A percentile compares a stretch with the other conserved stretches of the same genome.
phyloP scores from a whole-genome alignment of 37 sponge, comb jelly and placozoan species.

The Diacarnus erythraeanus region DNA sequence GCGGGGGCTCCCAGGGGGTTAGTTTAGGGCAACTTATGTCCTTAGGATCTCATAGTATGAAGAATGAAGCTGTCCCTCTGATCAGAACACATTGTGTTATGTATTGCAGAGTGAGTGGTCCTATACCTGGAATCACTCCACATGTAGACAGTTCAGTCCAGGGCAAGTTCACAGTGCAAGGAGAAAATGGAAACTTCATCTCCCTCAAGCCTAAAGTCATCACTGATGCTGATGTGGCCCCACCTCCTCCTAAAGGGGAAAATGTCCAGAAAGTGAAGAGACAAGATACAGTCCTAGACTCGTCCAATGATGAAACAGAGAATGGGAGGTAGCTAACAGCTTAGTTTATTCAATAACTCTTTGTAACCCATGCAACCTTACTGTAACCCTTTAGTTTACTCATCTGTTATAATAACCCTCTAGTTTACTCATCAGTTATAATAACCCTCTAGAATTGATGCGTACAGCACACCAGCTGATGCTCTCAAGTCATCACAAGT shows the following conservation, averaged over 20 bases:
- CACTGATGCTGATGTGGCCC: slow-evolving; percentile 42
- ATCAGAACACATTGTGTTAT: too few species aligned
- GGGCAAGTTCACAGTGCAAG: slow-evolving; percentile 50
- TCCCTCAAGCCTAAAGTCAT: slow-evolving; percentile 41
- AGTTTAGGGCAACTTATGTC: too few species aligned
- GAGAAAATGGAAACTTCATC: slow-evolving; percentile 17
- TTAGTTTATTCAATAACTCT: neutral
- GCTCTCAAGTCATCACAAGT: neutral
- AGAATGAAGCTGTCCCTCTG: too few species aligned
- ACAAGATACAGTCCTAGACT: neutral
- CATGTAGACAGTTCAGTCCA: slow-evolving; percentile 24
- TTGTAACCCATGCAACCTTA: too few species aligned
- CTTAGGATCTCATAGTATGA: too few species aligned
- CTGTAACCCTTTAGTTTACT: too few species aligned
- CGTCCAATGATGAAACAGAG: neutral
- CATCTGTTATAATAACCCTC: too few species aligned
- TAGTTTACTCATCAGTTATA: too few species aligned
- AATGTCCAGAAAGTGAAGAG: neutral
- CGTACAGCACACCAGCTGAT: slow-evolving; percentile 13
- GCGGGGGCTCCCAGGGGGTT: too few species aligned
- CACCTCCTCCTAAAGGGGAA: slow-evolving; percentile 17
- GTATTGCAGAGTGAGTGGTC: slow-evolving; percentile 52
- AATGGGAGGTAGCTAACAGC: neutral
- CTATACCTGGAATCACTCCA: slow-evolving; percentile 37
- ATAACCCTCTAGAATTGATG: neutral